These are phyloP conservation scores for Andrena bicolor DNA, from an alignment of 2,888 invertebrate genomes.

Conservation along the genomic window DNA sequence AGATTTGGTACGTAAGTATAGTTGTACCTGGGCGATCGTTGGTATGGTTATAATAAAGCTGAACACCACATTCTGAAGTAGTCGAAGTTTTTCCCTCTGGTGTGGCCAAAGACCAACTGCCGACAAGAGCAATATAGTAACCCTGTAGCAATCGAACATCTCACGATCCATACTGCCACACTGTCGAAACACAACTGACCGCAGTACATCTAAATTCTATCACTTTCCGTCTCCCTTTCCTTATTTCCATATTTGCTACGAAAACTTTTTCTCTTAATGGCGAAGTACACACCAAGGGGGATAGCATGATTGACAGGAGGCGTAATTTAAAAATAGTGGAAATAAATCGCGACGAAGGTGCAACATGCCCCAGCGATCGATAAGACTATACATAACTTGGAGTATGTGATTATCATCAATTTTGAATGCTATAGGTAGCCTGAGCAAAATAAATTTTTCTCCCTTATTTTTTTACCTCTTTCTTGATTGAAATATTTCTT, in stretches of 20 bases:
- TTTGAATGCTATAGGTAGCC: neutral
- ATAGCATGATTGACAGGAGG: neutral
- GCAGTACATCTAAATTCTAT: no score
- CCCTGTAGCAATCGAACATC: neutral
- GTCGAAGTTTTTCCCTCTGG: neutral
- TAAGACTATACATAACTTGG: no score
- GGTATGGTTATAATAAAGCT: neutral
- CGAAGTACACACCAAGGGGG: neutral
- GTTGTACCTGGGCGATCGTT: neutral
- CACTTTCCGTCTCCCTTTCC: neutral
- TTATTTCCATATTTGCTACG: neutral
- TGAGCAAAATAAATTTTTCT: no score
- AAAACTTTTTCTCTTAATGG: neutral
- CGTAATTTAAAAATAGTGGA: slow-evolving; percentile 9
- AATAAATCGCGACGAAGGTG: neutral
- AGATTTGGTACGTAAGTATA: neutral
- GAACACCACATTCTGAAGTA: neutral
- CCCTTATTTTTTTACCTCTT: no score
- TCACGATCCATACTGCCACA: neutral
- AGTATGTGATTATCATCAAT: neutral
- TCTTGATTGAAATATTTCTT: no score
- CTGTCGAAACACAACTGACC: slow-evolving; percentile 4
- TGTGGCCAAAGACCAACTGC: slow-evolving; percentile 23
- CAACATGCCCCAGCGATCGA: neutral
- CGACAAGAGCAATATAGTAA: neutral